Conservation (phyloP, 2,888 invertebrate genomes). For the Bursaphelenchus okinawaensis region DNA sequence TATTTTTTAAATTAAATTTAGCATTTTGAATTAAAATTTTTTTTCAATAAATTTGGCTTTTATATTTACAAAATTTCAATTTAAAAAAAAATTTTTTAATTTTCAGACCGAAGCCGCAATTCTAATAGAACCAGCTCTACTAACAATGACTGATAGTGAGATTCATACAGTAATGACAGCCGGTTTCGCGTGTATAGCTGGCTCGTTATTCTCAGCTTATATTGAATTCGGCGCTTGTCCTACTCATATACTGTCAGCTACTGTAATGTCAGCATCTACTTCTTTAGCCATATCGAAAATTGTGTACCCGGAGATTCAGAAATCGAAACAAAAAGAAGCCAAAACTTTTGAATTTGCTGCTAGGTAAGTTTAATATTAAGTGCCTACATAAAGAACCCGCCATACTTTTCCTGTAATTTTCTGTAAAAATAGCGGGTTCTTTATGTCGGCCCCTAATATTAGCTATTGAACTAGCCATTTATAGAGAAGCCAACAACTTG, state of each 20-base stretch:
- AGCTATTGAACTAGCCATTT: background rate
- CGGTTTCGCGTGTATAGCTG: slow-evolving; percentile 90
- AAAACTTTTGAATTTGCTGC: slow-evolving; percentile 69
- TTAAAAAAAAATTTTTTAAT: background rate
- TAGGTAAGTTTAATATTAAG: too few relatives aligned
- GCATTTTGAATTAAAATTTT: background rate
- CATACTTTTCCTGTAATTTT: too few relatives aligned
- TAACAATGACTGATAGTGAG: slow-evolving; percentile 80
- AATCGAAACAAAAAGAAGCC: slow-evolving; percentile 68
- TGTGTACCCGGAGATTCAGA: slow-evolving; percentile 80
- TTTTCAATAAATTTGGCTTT: background rate
- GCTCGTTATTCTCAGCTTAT: slow-evolving; percentile 82
- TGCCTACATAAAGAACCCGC: too few relatives aligned
- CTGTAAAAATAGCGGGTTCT: too few relatives aligned
- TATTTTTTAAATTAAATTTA: background rate
- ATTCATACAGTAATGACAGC: slow-evolving; percentile 81
- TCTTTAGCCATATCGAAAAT: slow-evolving; percentile 84
- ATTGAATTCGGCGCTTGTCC: slow-evolving; percentile 72
- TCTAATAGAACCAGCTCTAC: slow-evolving; percentile 77
- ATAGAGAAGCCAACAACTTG: slow-evolving; percentile 69
- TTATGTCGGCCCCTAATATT: too few relatives aligned
- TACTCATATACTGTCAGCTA: slow-evolving; percentile 81
- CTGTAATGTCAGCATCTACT: slow-evolving; percentile 91
- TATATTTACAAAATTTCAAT: background rate
- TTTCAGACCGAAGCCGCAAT: slow-evolving; percentile 79